Conservation (phyloP, 23 tunicate genomes). For the Diplosoma virens region DNA sequence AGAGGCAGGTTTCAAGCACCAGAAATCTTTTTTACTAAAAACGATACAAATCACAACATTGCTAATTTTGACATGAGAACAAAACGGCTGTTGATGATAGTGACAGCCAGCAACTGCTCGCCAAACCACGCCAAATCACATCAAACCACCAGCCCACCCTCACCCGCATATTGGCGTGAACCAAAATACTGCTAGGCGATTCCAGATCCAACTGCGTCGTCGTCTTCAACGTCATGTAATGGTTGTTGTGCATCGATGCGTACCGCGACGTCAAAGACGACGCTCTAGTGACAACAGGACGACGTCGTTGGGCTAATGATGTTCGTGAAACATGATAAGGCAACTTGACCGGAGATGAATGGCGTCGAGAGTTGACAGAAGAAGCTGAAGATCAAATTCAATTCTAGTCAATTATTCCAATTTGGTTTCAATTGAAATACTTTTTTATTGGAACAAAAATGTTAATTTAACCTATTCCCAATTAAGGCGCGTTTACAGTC, state of each 20-base stretch:
- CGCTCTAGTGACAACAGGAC: conserved; percentile 36
- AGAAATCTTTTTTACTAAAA: no score
- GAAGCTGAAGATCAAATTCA: not conserved
- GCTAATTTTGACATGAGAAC: no score
- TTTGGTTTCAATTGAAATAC: not conserved
- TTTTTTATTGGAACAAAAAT: not conserved
- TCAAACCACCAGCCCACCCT: not conserved
- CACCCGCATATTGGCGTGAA: conserved; percentile 79
- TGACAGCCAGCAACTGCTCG: not conserved
- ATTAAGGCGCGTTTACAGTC: no score
- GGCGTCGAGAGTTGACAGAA: not conserved
- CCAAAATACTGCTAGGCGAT: conserved; percentile 82
- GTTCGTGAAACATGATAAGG: not conserved
- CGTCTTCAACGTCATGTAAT: conserved; percentile 5
- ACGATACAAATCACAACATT: no score
- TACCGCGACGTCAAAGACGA: conserved; percentile 15
- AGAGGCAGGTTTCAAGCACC: no score
- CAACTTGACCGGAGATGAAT: conserved; percentile 2
- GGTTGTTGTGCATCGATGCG: not conserved
- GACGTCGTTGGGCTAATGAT: conserved; percentile 24
- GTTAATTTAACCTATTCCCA: no score
- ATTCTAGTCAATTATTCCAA: not conserved
- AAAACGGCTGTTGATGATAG: no score
- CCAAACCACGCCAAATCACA: not conserved
- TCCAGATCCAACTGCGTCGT: conserved; percentile 56